phyloP scores from a whole-genome alignment of 2,797 vertebrate species.

The Cygnus olor region DNA sequence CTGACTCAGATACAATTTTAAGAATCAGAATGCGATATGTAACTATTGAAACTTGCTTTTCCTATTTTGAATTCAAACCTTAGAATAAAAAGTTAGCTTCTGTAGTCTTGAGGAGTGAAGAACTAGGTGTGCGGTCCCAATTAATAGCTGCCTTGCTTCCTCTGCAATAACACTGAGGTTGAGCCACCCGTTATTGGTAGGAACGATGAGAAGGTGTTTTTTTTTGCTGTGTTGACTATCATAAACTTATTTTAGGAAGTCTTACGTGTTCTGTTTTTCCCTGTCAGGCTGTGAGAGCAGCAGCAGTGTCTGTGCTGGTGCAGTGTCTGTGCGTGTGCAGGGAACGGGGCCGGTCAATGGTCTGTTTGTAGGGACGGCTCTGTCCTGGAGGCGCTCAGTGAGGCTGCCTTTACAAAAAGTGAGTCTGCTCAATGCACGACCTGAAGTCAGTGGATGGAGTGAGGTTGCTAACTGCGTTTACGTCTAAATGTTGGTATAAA shows the following conservation, averaged over 20 bases:
- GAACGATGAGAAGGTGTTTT: neutral
- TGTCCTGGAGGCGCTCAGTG: neutral
- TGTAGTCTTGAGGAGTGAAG: neutral
- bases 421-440: neutral
- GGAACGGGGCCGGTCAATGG: neutral
- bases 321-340: neutral
- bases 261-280: neutral
- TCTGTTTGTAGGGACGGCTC: neutral
- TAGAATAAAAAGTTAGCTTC: neutral
- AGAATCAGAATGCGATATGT: neutral
- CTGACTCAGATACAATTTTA: neutral
- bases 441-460: neutral
- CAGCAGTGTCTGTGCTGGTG: fast-evolving
- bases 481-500: neutral
- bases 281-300: neutral
- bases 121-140: neutral
- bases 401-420: neutral
- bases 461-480: neutral
- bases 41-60: neutral
- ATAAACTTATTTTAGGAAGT: neutral
- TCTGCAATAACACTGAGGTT: neutral
- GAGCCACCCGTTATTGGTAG: neutral
- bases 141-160: neutral
- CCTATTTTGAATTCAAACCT: neutral
- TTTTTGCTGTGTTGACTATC: neutral